A percentile compares a stretch with the other conserved stretches of the same genome.
These are phyloP conservation scores for Esox lucius DNA, from an alignment of 2,797 vertebrate species.

Conservation along the genomic window DNA sequence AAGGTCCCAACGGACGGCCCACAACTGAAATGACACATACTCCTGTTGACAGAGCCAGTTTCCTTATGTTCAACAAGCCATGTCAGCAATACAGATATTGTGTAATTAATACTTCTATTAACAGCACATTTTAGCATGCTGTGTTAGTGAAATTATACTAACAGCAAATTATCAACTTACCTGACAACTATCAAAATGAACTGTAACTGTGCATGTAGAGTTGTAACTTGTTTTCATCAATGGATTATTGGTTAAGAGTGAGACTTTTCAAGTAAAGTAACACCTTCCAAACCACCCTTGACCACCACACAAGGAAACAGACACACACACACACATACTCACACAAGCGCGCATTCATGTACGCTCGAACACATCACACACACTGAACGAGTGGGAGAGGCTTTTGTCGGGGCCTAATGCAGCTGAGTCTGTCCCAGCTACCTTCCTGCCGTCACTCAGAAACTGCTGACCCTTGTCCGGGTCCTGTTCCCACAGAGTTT, in stretches of 20 bases:
- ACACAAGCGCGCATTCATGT: background rate
- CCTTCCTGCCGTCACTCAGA: slow-evolving; percentile 54
- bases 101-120: background rate
- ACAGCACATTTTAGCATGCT: background rate
- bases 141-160: background rate
- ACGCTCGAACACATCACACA: slow-evolving; percentile 7
- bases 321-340: slow-evolving; percentile 2
- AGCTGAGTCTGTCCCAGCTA: slow-evolving; percentile 27
- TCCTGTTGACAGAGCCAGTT: slow-evolving; percentile 15
- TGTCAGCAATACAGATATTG: slow-evolving; percentile 10
- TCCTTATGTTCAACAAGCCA: slow-evolving; percentile 34
- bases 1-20: no score
- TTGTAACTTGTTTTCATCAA: background rate
- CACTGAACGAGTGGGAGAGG: slow-evolving; percentile 7
- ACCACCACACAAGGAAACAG: background rate
- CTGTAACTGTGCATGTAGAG: background rate
- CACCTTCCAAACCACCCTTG: background rate
- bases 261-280: background rate
- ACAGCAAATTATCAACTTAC: background rate
- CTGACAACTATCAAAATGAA: background rate
- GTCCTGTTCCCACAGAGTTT: slow-evolving; percentile 38
- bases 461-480: slow-evolving; percentile 41
- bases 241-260: background rate
- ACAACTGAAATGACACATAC: slow-evolving; percentile 48
- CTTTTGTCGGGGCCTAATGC: slow-evolving; percentile 22